These are phyloP conservation scores for Psilopogon haemacephalus DNA, from an alignment of 2,113 vertebrate genomes.

Conservation along the genomic window DNA sequence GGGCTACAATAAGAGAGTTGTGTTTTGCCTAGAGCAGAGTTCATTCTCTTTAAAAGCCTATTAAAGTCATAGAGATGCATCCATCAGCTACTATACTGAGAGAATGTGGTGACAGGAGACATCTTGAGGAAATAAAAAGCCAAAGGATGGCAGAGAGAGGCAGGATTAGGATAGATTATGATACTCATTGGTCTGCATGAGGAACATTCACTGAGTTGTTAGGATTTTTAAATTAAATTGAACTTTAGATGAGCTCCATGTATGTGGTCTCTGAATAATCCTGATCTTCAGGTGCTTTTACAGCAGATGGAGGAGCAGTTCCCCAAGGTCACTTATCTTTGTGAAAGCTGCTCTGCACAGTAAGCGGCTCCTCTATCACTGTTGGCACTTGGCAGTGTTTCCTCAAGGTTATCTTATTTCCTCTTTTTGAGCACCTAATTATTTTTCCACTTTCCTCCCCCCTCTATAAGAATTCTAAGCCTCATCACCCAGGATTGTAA, in stretches of 20 bases:
- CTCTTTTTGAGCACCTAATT: not conserved
- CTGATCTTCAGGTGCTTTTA: not conserved
- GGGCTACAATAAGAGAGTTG: not conserved
- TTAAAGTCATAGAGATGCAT: not conserved
- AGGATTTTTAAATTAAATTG: slow-evolving; percentile 13
- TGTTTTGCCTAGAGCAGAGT: not conserved
- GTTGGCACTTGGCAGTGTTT: not conserved
- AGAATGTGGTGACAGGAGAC: not conserved
- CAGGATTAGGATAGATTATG: not conserved
- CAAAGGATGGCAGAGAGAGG: not conserved
- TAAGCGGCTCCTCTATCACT: not conserved
- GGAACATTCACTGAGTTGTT: not conserved
- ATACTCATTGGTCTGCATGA: not conserved
- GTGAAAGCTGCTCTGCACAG: not conserved
- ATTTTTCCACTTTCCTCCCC: not conserved
- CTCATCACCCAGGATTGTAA: not conserved
- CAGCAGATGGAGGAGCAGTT: not conserved
- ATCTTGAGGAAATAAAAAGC: not conserved
- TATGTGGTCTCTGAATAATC: not conserved
- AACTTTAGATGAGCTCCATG: not conserved
- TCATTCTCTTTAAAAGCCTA: not conserved
- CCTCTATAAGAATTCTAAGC: not conserved
- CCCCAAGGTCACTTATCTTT: not conserved
- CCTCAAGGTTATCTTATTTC: not conserved
- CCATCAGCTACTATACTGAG: not conserved